These are phyloP conservation scores for Chrysogorgia sp. DNA, from an alignment of 92 coral and sea anemone species.

Conservation along the genomic window DNA sequence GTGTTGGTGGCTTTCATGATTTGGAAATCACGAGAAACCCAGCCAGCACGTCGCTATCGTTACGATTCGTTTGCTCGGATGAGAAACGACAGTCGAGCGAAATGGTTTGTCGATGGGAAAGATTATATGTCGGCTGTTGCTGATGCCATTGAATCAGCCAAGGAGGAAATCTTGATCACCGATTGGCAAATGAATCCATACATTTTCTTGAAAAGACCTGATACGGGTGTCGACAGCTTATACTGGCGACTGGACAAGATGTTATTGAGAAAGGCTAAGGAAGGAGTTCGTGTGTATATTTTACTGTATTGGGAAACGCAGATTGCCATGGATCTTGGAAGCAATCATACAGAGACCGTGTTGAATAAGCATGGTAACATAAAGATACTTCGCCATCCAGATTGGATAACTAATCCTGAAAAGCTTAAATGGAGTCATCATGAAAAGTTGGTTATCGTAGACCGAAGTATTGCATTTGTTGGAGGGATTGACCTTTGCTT, in stretches of 20 bases:
- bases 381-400: slow-evolving; percentile 48
- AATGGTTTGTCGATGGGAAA: slow-evolving; percentile 56
- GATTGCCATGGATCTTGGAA: slow-evolving; percentile 47
- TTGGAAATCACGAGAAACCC: not conserved
- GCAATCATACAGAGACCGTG: slow-evolving; percentile 17
- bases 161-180: slow-evolving; percentile 44
- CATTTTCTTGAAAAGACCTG: slow-evolving; percentile 49
- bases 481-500: slow-evolving; percentile 55
- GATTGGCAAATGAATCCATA: slow-evolving; percentile 53
- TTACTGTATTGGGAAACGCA: slow-evolving; percentile 45
- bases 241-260: slow-evolving; percentile 54
- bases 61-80: slow-evolving; percentile 56
- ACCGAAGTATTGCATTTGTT: slow-evolving; percentile 55
- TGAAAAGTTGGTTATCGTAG: slow-evolving; percentile 55
- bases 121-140: slow-evolving; percentile 64
- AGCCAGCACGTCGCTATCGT: slow-evolving; percentile 16
- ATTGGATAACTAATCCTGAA: not conserved
- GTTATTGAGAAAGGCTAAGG: slow-evolving; percentile 48
- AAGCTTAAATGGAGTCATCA: slow-evolving; percentile 40
- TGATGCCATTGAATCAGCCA: slow-evolving; percentile 47
- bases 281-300: slow-evolving; percentile 47
- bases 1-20: slow-evolving; percentile 27
- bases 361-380: slow-evolving; percentile 24
- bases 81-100: slow-evolving; percentile 29
- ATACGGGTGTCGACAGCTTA: slow-evolving; percentile 27